These are phyloP conservation scores for Phenganax stokvisi DNA, from an alignment of 92 coral and sea anemone genomes.

Conservation along the genomic window DNA sequence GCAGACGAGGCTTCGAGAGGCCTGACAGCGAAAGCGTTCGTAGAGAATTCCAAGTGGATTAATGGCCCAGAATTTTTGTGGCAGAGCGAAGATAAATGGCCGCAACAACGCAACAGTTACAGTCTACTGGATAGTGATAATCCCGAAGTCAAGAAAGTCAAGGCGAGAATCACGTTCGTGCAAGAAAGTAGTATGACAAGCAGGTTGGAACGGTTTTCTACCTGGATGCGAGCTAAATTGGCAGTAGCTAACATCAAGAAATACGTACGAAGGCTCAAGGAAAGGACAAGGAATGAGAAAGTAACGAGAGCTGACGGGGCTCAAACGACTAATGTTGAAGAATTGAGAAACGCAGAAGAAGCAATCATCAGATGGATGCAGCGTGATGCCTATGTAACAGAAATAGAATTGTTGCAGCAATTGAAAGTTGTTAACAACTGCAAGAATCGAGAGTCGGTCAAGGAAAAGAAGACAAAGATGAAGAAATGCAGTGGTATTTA, in stretches of 20 bases:
- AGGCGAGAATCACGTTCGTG: neutral
- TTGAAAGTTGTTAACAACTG: neutral
- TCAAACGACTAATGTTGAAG: constrained; percentile 27
- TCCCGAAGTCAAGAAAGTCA: neutral
- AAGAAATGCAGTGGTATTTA: neutral
- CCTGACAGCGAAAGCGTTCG: constrained; percentile 23
- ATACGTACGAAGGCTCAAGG: constrained; percentile 26
- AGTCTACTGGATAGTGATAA: neutral
- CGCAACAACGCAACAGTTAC: constrained; percentile 7
- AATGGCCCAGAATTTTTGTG: constrained; percentile 26
- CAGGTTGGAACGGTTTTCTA: constrained; percentile 36
- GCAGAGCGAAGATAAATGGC: constrained; percentile 21
- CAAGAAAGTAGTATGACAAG: constrained; percentile 10
- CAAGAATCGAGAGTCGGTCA: neutral
- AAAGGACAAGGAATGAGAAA: constrained; percentile 7
- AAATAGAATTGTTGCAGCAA: neutral
- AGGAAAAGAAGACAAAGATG: neutral
- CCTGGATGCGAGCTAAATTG: constrained; percentile 24
- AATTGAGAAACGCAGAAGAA: constrained; percentile 7
- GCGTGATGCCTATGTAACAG: neutral
- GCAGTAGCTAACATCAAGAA: constrained; percentile 12
- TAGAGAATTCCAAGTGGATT: constrained; percentile 25
- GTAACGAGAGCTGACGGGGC: neutral
- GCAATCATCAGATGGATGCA: constrained; percentile 27
- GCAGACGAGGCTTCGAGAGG: constrained; percentile 31